phyloP scores from a whole-genome alignment of 1,140 invertebrate genomes.

The Geopemphigus sp. region DNA sequence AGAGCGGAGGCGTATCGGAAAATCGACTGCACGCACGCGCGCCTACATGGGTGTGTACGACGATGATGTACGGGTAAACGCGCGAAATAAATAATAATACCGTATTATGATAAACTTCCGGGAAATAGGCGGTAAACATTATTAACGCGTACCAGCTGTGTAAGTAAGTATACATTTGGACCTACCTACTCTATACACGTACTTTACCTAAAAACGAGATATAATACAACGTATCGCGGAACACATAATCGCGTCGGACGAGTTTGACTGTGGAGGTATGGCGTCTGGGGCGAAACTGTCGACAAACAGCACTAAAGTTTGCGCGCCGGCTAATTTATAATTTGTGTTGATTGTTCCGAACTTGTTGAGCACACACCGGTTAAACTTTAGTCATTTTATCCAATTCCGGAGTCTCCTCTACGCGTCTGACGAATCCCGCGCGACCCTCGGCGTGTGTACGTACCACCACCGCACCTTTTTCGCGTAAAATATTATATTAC shows the following conservation, averaged over 20 bases:
- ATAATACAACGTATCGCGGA: neutral
- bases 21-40: too few relatives aligned
- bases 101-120: too few relatives aligned
- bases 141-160: too few relatives aligned
- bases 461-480: too few relatives aligned
- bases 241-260: conserved; percentile 4
- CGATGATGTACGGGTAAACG: too few relatives aligned
- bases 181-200: too few relatives aligned
- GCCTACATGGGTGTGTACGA: too few relatives aligned
- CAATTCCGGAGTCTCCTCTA: neutral
- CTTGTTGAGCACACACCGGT: conserved; percentile 16
- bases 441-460: neutral
- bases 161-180: neutral
- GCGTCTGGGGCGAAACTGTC: neutral
- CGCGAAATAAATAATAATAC: too few relatives aligned
- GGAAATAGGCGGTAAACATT: too few relatives aligned
- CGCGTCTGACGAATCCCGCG: neutral
- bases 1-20: too few relatives aligned
- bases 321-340: conserved; percentile 12
- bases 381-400: conserved; percentile 1
- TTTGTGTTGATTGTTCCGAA: conserved; percentile 29
- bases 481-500: too few relatives aligned
- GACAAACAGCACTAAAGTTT: conserved; percentile 8
- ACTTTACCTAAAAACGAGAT: neutral
- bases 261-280: neutral